A percentile compares a stretch with the other conserved stretches of the same genome.
Conservation (phyloP, 2,888 invertebrate genomes). For the Hydrotaea diabolus region DNA sequence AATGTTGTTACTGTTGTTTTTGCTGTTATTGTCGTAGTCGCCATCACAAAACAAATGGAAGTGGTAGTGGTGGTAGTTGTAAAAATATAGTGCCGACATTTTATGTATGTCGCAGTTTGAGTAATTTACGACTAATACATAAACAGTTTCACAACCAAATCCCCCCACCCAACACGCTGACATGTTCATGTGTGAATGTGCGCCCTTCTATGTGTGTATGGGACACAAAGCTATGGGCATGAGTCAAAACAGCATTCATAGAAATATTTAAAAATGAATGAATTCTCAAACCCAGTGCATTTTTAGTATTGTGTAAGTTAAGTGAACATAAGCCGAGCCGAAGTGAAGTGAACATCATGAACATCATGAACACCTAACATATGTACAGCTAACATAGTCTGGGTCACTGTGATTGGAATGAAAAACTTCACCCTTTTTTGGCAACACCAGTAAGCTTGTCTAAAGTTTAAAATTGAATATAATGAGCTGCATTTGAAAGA, state of each 20-base stretch:
- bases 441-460: too few relatives aligned
- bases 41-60: background rate
- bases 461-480: too few relatives aligned
- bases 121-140: slow-evolving; percentile 62
- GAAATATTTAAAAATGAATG: background rate
- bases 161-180: background rate
- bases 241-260: slow-evolving; percentile 22
- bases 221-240: slow-evolving; percentile 35
- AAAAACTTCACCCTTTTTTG: too few relatives aligned
- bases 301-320: background rate
- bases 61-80: slow-evolving; percentile 4
- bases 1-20: slow-evolving; percentile 14
- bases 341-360: background rate
- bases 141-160: slow-evolving; percentile 31
- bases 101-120: slow-evolving; percentile 57
- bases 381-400: background rate
- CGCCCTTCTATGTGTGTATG: background rate
- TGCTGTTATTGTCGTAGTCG: background rate
- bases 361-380: background rate
- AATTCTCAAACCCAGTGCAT: background rate
- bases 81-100: slow-evolving; percentile 27
- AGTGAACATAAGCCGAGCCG: slow-evolving; percentile 9
- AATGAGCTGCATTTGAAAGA: too few relatives aligned
- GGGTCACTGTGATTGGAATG: background rate
- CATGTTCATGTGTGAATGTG: slow-evolving; percentile 1